Evolutionary conservation across 2,888 invertebrate genomes (phyloP).

Genomic region (Cyaniris semiargus): DNA sequence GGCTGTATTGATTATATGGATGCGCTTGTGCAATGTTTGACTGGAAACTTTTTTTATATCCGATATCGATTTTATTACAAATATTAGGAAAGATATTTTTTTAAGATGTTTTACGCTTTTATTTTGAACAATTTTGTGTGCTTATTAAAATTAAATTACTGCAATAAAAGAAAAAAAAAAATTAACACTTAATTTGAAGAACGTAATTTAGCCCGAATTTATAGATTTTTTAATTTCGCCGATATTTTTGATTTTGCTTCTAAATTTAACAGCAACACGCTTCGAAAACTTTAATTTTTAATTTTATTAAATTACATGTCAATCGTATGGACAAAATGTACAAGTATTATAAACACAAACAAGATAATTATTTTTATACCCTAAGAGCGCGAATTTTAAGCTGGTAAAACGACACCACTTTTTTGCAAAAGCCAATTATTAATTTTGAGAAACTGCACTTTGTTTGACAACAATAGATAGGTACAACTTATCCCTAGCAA

Average conservation of each 20-base stretch:
- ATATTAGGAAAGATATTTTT: neutral
- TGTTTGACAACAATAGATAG: slow-evolving; percentile 2
- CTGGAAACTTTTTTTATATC: neutral
- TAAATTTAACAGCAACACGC: neutral
- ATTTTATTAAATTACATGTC: neutral
- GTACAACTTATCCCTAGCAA: neutral
- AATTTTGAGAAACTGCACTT: neutral
- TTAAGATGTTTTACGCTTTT: neutral
- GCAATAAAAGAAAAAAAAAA: neutral
- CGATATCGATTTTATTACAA: neutral
- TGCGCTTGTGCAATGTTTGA: neutral
- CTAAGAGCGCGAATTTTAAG: neutral
- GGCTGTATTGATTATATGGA: neutral
- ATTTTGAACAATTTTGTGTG: neutral
- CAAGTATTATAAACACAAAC: neutral
- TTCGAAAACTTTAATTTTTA: neutral
- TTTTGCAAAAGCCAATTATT: neutral
- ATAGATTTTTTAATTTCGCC: neutral
- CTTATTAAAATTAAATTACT: neutral
- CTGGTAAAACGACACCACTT: neutral
- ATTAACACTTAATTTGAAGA: neutral
- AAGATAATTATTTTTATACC: neutral
- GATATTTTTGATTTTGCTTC: neutral
- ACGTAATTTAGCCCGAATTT: neutral
- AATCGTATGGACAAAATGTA: neutral